Evolutionary conservation across 2,888 invertebrate genomes (phyloP).

Genomic region (Cosmia pyralina): DNA sequence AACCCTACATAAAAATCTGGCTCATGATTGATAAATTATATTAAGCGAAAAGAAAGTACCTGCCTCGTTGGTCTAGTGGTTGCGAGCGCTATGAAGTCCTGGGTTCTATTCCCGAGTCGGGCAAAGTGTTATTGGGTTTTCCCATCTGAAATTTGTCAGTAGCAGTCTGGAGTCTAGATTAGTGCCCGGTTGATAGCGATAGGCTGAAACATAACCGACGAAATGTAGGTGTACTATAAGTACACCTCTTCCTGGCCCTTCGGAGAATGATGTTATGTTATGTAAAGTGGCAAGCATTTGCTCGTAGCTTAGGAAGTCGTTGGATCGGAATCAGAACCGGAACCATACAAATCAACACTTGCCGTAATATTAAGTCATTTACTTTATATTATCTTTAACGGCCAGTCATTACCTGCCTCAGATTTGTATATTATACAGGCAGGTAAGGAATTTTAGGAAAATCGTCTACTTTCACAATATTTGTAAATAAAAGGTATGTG

Average conservation of each 20-base stretch:
- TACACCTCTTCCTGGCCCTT: neutral
- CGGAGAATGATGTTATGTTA: neutral
- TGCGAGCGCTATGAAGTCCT: neutral
- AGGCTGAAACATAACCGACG: neutral
- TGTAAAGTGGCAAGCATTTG: neutral
- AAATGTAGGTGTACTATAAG: neutral
- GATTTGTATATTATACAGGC: constrained; percentile 12
- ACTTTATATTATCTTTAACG: constrained; percentile 8
- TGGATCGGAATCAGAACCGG: neutral
- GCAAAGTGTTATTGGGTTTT: neutral
- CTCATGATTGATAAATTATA: neutral
- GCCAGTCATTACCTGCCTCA: constrained; percentile 5
- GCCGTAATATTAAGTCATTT: constrained; percentile 36
- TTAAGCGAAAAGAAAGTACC: neutral
- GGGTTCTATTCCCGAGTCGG: too few species aligned
- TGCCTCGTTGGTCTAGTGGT: neutral
- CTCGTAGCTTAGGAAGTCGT: neutral
- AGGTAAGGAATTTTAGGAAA: neutral
- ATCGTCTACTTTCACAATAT: too few species aligned
- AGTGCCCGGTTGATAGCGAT: neutral
- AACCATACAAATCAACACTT: constrained; percentile 22
- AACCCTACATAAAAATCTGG: neutral
- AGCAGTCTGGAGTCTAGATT: neutral
- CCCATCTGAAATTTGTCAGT: neutral
- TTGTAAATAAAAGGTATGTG: too few species aligned